Percentiles rank a stretch among this genome's conserved stretches.
Evolutionary conservation across 23 tunicate genomes (phyloP).

Genomic region (Styela clava): DNA sequence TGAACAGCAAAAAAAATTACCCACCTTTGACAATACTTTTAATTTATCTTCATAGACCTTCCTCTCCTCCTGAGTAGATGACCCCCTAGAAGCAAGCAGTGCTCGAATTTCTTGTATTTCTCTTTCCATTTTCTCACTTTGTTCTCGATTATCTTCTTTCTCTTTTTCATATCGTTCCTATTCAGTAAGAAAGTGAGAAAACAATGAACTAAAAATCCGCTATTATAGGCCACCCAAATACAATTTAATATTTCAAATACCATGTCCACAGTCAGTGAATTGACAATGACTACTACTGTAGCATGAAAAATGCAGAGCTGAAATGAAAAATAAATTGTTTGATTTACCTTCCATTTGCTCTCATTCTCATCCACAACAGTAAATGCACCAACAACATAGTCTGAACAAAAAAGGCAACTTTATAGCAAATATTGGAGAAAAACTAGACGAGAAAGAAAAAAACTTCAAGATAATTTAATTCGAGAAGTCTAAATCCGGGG

Average conservation of each 20-base stretch:
- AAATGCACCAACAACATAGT: neutral
- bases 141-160: constrained; percentile 10
- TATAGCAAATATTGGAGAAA: too few relatives aligned
- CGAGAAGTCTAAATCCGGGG: too few relatives aligned
- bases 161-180: constrained; percentile 26
- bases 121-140: neutral
- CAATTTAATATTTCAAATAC: too few relatives aligned
- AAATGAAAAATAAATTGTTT: too few relatives aligned
- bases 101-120: constrained; percentile 14
- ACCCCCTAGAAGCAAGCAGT: constrained; percentile 3
- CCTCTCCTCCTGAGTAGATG: constrained; percentile 20
- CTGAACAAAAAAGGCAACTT: neutral
- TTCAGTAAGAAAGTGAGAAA: neutral
- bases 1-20: too few relatives aligned
- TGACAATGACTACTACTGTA: too few relatives aligned
- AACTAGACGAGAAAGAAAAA: too few relatives aligned
- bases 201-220: neutral
- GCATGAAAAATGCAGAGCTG: too few relatives aligned
- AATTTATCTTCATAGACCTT: constrained; percentile 13
- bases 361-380: neutral
- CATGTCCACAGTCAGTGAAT: too few relatives aligned
- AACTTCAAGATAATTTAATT: too few relatives aligned
- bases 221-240: too few relatives aligned
- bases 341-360: neutral
- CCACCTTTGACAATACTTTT: constrained; percentile 12